Base-by-base conservation (phyloP, 30 jellyfish, hydroid and myxozoan genomes). In the Nemopilema nomurai region DNA sequence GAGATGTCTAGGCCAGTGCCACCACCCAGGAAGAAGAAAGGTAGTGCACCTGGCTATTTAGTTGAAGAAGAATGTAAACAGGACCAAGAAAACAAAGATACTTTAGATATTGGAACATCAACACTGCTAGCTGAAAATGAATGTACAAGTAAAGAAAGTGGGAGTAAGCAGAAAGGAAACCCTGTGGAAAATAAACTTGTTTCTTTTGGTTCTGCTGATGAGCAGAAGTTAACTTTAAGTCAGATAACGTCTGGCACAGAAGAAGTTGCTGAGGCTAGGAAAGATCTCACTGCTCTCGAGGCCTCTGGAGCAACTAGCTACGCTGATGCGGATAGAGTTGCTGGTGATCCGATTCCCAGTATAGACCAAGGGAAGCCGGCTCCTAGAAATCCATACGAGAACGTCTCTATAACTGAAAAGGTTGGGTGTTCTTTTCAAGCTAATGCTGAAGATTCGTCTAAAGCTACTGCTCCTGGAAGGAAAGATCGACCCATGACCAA, bases 21-120 rank as follows among this genome's bases (percentile, higher is more conserved):
- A 17, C 91, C 86, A 0, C 91, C 91, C 26, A 83, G 91, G 64
- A 18, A 24, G 18, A 83, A 83, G 52, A 69, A 31, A 23, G 41
- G 51, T 28, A 77, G 32, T 8, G 28, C 27, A 28, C 23, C 66
- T 8, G 49, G 28, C 25, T 8, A 22, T 33, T 25, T 20, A 0
- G 71, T 1, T 1, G 73, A 23, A 19, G 65, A 62, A 13, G 52
- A 20, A 0, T 0, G 0, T 19, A 29, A 20, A 3, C 57, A 41
- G 57, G 57, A 41, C 13, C 57, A 41, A 41, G 13, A 6, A 6
- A 41, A 6, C 9, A 41, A 41, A 41, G 13, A 6, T 13, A 41
- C 6, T 41, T 41, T 41, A 41, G 57, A 41, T 41, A 13, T 13
- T 41, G 57, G 13, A 41, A 41, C 6, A 41, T 41, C 57, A 3